Conservation (phyloP, 2,888 invertebrate species). For the Lydus trimaculatus region DNA sequence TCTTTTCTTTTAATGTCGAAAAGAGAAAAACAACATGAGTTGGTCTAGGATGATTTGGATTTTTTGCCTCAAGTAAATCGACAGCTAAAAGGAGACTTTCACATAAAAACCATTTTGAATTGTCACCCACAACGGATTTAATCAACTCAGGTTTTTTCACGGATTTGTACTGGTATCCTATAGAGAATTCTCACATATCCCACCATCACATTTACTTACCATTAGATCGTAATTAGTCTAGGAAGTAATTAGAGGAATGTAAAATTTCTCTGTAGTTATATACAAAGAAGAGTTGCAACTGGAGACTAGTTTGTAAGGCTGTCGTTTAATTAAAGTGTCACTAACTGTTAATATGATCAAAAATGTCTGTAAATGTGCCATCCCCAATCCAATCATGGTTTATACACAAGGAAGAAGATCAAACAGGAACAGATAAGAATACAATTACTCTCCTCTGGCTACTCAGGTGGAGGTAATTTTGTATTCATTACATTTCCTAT, state of each 20-base stretch:
- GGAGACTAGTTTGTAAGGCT: conserved; percentile 24
- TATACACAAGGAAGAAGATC: too few species aligned
- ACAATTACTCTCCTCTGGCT: too few species aligned
- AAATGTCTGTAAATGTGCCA: conserved; percentile 24
- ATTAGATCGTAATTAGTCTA: conserved; percentile 27
- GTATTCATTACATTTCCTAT: too few species aligned
- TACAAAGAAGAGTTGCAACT: not conserved
- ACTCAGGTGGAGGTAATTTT: too few species aligned
- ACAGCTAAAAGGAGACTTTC: not conserved
- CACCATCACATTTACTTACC: conserved; percentile 22
- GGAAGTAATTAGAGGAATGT: conserved; percentile 35
- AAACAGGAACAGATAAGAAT: too few species aligned
- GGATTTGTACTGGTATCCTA: not conserved
- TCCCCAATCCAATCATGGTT: not conserved
- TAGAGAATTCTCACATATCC: not conserved
- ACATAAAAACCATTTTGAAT: not conserved
- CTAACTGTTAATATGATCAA: too few species aligned
- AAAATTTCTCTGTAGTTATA: conserved; percentile 20
- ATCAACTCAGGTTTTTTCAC: not conserved
- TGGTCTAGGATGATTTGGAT: not conserved
- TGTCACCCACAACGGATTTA: not conserved
- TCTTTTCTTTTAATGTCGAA: too few species aligned
- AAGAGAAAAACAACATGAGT: too few species aligned
- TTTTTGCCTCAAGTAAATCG: not conserved
- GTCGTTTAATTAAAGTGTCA: conserved; percentile 39